phyloP scores from a whole-genome alignment of 2,888 invertebrate genomes.

The Caenorhabditis doughertyi region DNA sequence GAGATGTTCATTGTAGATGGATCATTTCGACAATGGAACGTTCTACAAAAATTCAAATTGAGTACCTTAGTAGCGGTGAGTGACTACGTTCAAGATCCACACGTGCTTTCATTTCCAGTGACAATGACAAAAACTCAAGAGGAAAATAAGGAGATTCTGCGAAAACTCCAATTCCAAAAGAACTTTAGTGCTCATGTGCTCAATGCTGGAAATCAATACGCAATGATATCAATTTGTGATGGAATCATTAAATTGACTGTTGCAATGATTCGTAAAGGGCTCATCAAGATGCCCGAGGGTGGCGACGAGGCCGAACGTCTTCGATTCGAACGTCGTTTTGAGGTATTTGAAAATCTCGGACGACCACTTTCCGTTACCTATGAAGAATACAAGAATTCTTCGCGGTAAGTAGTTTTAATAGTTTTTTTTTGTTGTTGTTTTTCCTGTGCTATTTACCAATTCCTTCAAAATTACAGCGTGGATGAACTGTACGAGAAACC shows the following conservation, averaged over 20 bases:
- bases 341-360: constrained; percentile 53
- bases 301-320: constrained; percentile 59
- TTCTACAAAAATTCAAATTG: constrained; percentile 37
- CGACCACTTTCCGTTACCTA: constrained; percentile 60
- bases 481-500: constrained; percentile 17
- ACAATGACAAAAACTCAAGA: too few species aligned
- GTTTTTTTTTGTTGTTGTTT: not conserved
- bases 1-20: constrained; percentile 66
- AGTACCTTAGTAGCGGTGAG: not conserved
- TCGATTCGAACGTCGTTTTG: constrained; percentile 69
- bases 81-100: constrained; percentile 3
- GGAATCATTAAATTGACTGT: constrained; percentile 55
- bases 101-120: too few species aligned
- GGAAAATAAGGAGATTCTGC: too few species aligned
- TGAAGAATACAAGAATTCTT: constrained; percentile 36
- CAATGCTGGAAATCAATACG: constrained; percentile 23
- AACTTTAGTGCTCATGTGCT: constrained; percentile 2
- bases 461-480: constrained; percentile 20
- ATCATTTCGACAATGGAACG: constrained; percentile 55
- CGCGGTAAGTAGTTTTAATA: constrained; percentile 12
- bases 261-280: constrained; percentile 50
- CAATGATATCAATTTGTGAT: constrained; percentile 19
- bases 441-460: not conserved
- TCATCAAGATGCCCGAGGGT: constrained; percentile 60
- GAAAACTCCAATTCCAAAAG: too few species aligned